Conservation (phyloP, 2,888 invertebrate genomes). For the Alloplasta piceator region DNA sequence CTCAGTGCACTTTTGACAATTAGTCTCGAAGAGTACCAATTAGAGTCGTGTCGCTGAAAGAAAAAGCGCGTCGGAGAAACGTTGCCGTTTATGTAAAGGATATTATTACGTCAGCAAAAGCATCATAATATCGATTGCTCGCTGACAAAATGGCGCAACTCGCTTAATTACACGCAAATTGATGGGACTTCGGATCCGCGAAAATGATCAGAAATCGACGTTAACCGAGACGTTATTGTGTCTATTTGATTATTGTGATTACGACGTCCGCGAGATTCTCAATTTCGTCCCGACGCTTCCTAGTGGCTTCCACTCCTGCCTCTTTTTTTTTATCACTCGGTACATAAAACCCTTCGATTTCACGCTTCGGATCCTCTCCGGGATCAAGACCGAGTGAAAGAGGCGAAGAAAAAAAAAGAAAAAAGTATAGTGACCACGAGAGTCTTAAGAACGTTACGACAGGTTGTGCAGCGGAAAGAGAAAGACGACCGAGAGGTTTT, state of each 20-base stretch:
- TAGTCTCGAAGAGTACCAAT: conserved; percentile 36
- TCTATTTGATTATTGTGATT: conserved; percentile 63
- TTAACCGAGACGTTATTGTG: neutral
- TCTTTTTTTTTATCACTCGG: neutral
- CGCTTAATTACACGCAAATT: too few species aligned
- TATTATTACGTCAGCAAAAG: too few species aligned
- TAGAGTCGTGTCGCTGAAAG: conserved; percentile 53
- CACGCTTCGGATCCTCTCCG: conserved; percentile 73
- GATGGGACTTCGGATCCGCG: too few species aligned
- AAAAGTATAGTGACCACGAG: conserved; percentile 65
- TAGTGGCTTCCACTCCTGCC: neutral
- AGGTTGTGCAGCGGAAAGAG: neutral
- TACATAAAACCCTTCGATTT: conserved; percentile 74
- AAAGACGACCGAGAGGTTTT: conserved; percentile 1
- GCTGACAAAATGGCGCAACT: too few species aligned
- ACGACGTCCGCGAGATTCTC: conserved; percentile 63
- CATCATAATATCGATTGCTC: too few species aligned
- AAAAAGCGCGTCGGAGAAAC: conserved; percentile 44
- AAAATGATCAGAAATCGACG: too few species aligned
- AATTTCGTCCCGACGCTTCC: conserved; percentile 69
- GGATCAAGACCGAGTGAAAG: conserved; percentile 47
- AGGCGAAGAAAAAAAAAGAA: conserved; percentile 9
- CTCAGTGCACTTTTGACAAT: too few species aligned
- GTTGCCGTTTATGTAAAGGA: neutral
- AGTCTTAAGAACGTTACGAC: conserved; percentile 44